These are phyloP conservation scores for Dicranocentrus wangi DNA, from an alignment of 2,888 invertebrate species.

Conservation along the genomic window DNA sequence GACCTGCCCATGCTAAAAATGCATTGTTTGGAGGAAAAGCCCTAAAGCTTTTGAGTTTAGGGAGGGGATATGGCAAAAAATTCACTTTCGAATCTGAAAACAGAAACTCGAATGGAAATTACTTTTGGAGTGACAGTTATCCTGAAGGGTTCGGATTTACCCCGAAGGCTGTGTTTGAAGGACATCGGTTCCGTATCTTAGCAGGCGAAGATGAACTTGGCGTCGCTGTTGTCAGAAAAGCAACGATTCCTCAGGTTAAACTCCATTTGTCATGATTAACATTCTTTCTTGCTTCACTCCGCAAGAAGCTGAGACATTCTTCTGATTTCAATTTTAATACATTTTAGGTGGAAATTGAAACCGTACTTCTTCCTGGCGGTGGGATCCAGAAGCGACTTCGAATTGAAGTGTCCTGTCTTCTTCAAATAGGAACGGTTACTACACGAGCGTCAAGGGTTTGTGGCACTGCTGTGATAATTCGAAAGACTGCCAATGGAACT, in stretches of 20 bases:
- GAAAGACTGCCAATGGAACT: constrained; percentile 78
- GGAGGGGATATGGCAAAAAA: constrained; percentile 85
- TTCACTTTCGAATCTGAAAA: constrained; percentile 81
- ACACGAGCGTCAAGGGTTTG: constrained; percentile 77
- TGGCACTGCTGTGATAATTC: constrained; percentile 81
- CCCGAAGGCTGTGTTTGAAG: constrained; percentile 80
- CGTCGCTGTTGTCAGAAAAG: constrained; percentile 81
- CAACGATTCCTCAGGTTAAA: constrained; percentile 81
- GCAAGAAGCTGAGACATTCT: not conserved
- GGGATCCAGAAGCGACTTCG: constrained; percentile 80
- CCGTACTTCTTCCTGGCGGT: constrained; percentile 75
- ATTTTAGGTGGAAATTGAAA: constrained; percentile 73
- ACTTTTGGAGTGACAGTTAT: constrained; percentile 86
- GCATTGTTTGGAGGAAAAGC: constrained; percentile 82
- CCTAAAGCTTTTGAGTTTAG: constrained; percentile 80
- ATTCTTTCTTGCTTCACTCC: not conserved
- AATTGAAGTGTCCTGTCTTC: constrained; percentile 82
- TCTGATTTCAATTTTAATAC: not conserved
- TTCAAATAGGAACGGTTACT: constrained; percentile 76
- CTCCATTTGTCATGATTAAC: not conserved
- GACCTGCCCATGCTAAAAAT: constrained; percentile 80
- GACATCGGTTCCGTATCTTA: constrained; percentile 80
- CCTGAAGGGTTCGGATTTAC: constrained; percentile 82
- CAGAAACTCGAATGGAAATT: constrained; percentile 77
- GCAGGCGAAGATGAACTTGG: constrained; percentile 80